Evolutionary conservation across 2,113 vertebrate genomes (phyloP).

Genomic region (Carassius auratus): DNA sequence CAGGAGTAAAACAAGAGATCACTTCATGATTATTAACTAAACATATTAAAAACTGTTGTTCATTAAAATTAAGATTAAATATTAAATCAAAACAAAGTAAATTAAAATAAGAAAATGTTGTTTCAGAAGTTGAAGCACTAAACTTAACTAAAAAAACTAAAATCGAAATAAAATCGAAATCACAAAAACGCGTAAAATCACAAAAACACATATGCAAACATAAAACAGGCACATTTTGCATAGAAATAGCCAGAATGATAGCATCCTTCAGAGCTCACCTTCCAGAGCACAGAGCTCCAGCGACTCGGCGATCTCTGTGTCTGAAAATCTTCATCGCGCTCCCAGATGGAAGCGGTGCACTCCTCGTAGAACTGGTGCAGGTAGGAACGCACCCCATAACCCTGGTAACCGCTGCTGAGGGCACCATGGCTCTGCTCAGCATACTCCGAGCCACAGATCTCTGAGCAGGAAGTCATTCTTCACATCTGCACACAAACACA

Average conservation of each 20-base stretch:
- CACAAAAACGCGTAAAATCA: too few species aligned
- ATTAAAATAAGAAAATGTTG: too few species aligned
- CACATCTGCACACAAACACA: slow-evolving; percentile 71
- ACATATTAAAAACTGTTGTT: too few species aligned
- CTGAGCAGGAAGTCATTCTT: slow-evolving; percentile 93
- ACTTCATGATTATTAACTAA: too few species aligned
- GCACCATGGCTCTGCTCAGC: slow-evolving; percentile 74
- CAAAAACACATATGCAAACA: neutral
- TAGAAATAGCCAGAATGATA: neutral
- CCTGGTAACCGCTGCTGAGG: slow-evolving; percentile 77
- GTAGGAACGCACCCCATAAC: slow-evolving; percentile 97
- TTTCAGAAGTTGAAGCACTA: too few species aligned
- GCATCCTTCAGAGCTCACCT: slow-evolving; percentile 75
- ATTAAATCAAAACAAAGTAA: too few species aligned
- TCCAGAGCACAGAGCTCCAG: slow-evolving; percentile 98
- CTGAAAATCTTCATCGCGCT: slow-evolving; percentile 97
- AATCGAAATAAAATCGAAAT: too few species aligned
- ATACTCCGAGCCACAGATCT: slow-evolving; percentile 83
- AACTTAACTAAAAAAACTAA: neutral
- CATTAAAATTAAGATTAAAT: too few species aligned
- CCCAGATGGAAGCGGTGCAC: slow-evolving; percentile 98
- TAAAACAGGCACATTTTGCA: neutral
- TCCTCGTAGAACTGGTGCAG: slow-evolving; percentile 99
- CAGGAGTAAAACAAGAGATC: too few species aligned
- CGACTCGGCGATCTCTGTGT: slow-evolving; percentile 95